Conservation (phyloP, 1,140 invertebrate species). For the Galendromus occidentalis region DNA sequence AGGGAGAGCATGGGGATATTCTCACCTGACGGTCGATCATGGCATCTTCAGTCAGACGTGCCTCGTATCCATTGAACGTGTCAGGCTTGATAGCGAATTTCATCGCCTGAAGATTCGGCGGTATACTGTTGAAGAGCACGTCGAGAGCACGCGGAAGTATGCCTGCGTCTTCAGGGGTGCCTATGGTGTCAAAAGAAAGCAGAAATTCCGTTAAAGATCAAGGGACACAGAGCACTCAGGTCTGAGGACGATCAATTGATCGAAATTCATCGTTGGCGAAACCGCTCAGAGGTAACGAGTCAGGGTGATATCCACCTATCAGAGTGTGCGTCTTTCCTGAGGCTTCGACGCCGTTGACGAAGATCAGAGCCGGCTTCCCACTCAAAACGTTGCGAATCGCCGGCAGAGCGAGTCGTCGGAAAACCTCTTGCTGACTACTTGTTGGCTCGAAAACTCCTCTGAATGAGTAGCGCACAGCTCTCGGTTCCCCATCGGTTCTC, state of each 20-base stretch:
- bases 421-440: conserved; percentile 56
- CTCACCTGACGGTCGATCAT: conserved; percentile 47
- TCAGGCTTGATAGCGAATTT: conserved; percentile 63
- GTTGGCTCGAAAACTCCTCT: conserved; percentile 59
- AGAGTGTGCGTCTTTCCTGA: conserved; percentile 91
- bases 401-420: conserved; percentile 58
- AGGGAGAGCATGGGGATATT: not conserved
- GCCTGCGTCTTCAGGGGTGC: conserved; percentile 48
- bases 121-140: conserved; percentile 65
- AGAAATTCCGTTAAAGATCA: too few relatives aligned
- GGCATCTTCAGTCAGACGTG: conserved; percentile 66
- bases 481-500: not conserved
- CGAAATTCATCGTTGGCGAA: too few relatives aligned
- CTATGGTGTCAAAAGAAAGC: too few relatives aligned
- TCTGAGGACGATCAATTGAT: too few relatives aligned
- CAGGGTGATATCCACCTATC: conserved; percentile 30
- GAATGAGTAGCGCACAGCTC: conserved; percentile 31
- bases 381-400: conserved; percentile 46
- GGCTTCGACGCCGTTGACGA: conserved; percentile 87
- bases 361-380: conserved; percentile 48
- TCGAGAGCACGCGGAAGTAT: conserved; percentile 72
- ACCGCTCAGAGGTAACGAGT: not conserved
- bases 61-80: conserved; percentile 75
- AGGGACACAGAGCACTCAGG: too few relatives aligned
- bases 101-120: conserved; percentile 38